Conservation (phyloP, 64 coral and sea anemone genomes). For the Trachythela sp. region DNA sequence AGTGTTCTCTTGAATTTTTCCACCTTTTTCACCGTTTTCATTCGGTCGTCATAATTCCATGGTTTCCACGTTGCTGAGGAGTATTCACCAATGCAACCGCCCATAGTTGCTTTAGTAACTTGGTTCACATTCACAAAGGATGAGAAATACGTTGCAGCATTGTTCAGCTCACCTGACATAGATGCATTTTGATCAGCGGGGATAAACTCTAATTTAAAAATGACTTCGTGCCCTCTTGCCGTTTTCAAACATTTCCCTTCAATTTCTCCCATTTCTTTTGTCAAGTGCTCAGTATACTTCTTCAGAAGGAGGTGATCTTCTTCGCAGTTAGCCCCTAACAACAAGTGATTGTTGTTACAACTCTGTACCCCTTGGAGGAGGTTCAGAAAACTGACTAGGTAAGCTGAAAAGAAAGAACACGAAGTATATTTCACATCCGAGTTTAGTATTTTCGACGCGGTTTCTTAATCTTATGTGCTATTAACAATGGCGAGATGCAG, state of each 20-base stretch:
- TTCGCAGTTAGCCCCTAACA: constrained; percentile 32
- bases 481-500: too few species aligned
- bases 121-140: too few species aligned
- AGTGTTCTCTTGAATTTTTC: too few species aligned
- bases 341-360: constrained; percentile 35
- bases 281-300: constrained; percentile 25
- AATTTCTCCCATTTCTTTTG: constrained; percentile 45
- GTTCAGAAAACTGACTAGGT: constrained; percentile 44
- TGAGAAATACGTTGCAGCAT: too few species aligned
- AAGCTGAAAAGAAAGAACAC: constrained; percentile 22
- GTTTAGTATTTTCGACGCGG: constrained; percentile 32
- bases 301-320: constrained; percentile 29
- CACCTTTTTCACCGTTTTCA: too few species aligned
- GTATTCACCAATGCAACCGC: too few species aligned
- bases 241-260: constrained; percentile 24
- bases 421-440: constrained; percentile 36
- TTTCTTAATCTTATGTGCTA: too few species aligned
- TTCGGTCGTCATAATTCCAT: too few species aligned
- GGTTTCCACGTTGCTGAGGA: too few species aligned
- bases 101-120: too few species aligned
- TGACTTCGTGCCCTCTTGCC: constrained; percentile 19
- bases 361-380: constrained; percentile 22
- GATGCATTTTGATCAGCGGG: too few species aligned
- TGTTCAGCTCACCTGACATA: too few species aligned
- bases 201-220: constrained; percentile 26